Percentiles rank a stretch among this genome's conserved stretches.
Evolutionary conservation across 2,888 invertebrate genomes (phyloP).

Genomic region (Parapristionchus giblindavisi): DNA sequence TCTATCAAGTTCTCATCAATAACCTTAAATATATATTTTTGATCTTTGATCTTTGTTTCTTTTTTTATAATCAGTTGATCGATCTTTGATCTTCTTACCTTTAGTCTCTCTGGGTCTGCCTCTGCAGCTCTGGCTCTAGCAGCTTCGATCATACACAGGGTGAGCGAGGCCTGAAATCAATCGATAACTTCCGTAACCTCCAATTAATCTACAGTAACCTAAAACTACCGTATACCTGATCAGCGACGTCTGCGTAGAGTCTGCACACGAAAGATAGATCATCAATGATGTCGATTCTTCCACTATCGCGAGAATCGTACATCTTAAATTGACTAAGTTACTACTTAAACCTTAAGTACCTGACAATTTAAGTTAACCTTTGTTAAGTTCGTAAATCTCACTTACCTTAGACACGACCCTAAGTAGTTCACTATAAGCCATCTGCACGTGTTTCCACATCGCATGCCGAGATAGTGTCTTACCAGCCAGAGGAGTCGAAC

Average conservation of each 20-base stretch:
- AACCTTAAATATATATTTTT: constrained; percentile 45
- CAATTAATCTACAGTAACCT: neutral
- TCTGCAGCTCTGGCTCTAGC: constrained; percentile 58
- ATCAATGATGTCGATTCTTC: constrained; percentile 60
- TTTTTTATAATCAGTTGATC: too few relatives aligned
- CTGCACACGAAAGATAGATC: constrained; percentile 63
- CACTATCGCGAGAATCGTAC: constrained; percentile 57
- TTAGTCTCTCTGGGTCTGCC: constrained; percentile 40
- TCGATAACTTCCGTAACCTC: neutral
- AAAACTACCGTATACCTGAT: too few relatives aligned
- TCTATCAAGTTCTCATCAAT: constrained; percentile 64
- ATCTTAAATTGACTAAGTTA: too few relatives aligned
- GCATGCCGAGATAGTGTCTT: neutral
- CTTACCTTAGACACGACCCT: constrained; percentile 55
- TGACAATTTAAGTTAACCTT: too few relatives aligned
- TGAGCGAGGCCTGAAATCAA: constrained; percentile 54
- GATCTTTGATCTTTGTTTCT: too few relatives aligned
- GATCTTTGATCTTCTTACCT: constrained; percentile 23
- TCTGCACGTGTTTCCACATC: constrained; percentile 57
- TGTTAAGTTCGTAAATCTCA: too few relatives aligned
- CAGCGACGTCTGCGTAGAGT: constrained; percentile 63
- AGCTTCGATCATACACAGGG: constrained; percentile 65
- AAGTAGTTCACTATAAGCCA: constrained; percentile 57
- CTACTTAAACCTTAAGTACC: too few relatives aligned
- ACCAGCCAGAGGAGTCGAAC: constrained; percentile 22